These are phyloP conservation scores for Oryctes rhinoceros DNA, from an alignment of 1,140 invertebrate species.

Conservation along the genomic window DNA sequence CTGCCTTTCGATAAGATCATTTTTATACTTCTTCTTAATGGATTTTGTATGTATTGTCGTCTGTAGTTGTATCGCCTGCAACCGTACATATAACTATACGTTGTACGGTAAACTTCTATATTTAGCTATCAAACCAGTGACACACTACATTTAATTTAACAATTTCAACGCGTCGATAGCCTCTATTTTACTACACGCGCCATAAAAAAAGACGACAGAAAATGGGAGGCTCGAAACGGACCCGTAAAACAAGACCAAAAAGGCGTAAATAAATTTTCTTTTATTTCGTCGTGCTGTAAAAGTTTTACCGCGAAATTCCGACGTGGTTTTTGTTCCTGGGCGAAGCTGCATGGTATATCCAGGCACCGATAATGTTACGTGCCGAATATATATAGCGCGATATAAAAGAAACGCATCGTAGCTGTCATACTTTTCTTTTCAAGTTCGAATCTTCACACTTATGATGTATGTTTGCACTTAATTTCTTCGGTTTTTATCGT, in stretches of 20 bases:
- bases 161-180: slow-evolving; percentile 19
- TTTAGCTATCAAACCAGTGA: slow-evolving; percentile 12
- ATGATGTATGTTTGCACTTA: neutral
- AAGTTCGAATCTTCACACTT: neutral
- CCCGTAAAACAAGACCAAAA: neutral
- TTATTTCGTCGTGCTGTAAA: neutral
- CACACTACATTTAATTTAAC: slow-evolving; percentile 18
- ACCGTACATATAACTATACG: neutral
- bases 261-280: neutral
- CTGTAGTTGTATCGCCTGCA: neutral
- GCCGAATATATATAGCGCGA: neutral
- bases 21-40: slow-evolving; percentile 29
- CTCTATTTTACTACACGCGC: neutral
- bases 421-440: slow-evolving; percentile 15
- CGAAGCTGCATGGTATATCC: neutral
- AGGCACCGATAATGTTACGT: neutral
- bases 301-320: slow-evolving; percentile 2
- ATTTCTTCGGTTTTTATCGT: neutral
- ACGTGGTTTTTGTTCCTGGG: neutral
- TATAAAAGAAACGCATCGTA: neutral
- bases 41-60: slow-evolving; percentile 20
- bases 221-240: neutral
- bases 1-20: neutral
- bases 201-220: neutral
- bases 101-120: neutral